These are phyloP conservation scores for Microcebus murinus DNA, from an alignment of 2,113 vertebrate species.

Conservation along the genomic window DNA sequence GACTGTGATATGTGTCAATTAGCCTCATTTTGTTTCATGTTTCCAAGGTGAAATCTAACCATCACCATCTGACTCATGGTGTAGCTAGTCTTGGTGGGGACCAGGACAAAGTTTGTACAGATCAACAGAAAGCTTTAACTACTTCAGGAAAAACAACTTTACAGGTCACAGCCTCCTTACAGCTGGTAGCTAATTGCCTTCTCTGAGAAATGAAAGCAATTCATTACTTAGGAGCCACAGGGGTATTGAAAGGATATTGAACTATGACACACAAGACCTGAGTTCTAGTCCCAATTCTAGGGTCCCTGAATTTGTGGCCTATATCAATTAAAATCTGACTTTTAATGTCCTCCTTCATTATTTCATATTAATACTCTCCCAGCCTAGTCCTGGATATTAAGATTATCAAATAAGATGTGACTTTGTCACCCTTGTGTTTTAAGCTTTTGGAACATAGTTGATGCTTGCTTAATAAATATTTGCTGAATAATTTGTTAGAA, in stretches of 20 bases:
- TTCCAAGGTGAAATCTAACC: background rate
- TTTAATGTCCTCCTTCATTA: constrained; percentile 16
- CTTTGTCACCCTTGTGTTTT: background rate
- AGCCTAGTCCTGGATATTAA: background rate
- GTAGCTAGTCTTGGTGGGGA: background rate
- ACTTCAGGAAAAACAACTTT: background rate
- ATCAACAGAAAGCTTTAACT: background rate
- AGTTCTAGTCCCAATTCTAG: background rate
- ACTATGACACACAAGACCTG: background rate
- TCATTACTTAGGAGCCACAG: background rate
- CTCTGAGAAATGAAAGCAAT: constrained; percentile 11
- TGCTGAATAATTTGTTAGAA: constrained; percentile 20
- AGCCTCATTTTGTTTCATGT: background rate
- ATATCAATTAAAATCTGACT: background rate
- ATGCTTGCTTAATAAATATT: background rate
- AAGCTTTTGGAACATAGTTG: background rate
- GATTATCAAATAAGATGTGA: background rate
- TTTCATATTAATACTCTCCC: background rate
- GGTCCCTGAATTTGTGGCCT: background rate
- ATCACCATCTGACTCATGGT: background rate
- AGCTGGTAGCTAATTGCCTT: background rate
- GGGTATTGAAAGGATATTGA: background rate
- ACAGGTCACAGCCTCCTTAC: background rate
- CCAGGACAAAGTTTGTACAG: background rate
- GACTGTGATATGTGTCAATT: background rate